Evolutionary conservation across 2,113 vertebrate genomes (phyloP), one percentile per base, ranked within the genome.

Genomic region (Scomber colias): DNA sequence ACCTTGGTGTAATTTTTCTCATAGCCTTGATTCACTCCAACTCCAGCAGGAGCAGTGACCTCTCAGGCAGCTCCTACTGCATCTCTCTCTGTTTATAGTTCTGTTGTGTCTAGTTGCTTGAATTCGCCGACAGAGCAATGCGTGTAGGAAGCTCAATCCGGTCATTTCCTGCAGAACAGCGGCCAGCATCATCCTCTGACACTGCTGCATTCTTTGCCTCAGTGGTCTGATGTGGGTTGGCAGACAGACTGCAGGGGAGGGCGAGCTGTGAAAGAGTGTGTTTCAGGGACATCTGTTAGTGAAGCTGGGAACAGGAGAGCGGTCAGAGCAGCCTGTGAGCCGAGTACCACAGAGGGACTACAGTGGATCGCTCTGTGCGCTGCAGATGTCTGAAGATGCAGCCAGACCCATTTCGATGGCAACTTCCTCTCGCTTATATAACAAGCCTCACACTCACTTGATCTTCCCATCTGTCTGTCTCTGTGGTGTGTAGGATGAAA

Each of bases 261-360:
- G 49, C 10, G 53, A 75, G 62, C 73, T 81, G 82, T 87, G 84
- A 85, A 81, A 76, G 87, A 51, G 78, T 15, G 61, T 51, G 84
- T 81, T 86, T 87, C 51, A 82, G 87, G 77, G 85, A 89, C 89
- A 90, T 89, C 86, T 94, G 92, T 86, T 83, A 53, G 71, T 78
- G 87, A 83, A 77, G 75, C 70, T 30, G 56, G 60, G 75, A 87
- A 68, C 77, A 77, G 60, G 69, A 86, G 73, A 80, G 75, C 50
- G 0, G 65, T 80, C 72, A 69, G 61, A 75, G 77, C 60, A 6
- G 64, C 73, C 70, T 84, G 77, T 17, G 82, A 81, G 69, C 72
- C 40, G 16, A 79, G 56, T 35, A 9, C 51, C 49, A 75, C 51
- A 77, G 60, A 77, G 44, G 49, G 68, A 74, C 65, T 14, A 90